These are phyloP conservation scores for Pandion haliaetus DNA, from an alignment of 2,113 vertebrate species.

Conservation along the genomic window DNA sequence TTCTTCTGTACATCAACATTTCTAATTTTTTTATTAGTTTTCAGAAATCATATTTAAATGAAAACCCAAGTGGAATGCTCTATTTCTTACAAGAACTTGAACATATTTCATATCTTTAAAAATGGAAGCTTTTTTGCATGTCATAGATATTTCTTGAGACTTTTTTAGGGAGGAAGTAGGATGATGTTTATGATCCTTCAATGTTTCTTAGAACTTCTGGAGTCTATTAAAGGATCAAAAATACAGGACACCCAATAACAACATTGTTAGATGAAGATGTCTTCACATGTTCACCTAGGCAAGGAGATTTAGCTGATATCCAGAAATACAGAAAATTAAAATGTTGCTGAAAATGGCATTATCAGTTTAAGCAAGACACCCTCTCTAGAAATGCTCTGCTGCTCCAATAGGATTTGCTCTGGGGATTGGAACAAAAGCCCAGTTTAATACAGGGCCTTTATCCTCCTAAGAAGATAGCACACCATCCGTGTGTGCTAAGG, in stretches of 20 bases:
- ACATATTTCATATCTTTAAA: neutral
- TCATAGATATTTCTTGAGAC: neutral
- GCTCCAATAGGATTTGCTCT: neutral
- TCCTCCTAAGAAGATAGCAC: neutral
- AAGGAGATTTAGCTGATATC: neutral
- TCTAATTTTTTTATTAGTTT: conserved; percentile 47
- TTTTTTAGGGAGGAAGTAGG: neutral
- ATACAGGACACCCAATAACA: neutral
- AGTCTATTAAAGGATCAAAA: neutral
- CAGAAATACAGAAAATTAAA: neutral
- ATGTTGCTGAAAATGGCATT: neutral
- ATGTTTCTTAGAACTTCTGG: neutral
- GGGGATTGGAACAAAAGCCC: neutral
- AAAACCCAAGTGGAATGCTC: conserved; percentile 17
- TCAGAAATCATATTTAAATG: conserved; percentile 31
- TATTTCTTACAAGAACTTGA: neutral
- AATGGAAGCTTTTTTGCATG: neutral
- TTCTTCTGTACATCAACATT: conserved; percentile 35
- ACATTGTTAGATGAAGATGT: neutral
- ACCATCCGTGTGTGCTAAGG: neutral
- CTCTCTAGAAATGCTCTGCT: neutral
- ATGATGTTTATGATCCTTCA: neutral
- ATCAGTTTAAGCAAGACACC: neutral
- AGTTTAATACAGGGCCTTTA: neutral
- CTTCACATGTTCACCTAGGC: neutral